phyloP scores from a whole-genome alignment of 2,888 invertebrate genomes.

The Morpho achilles region DNA sequence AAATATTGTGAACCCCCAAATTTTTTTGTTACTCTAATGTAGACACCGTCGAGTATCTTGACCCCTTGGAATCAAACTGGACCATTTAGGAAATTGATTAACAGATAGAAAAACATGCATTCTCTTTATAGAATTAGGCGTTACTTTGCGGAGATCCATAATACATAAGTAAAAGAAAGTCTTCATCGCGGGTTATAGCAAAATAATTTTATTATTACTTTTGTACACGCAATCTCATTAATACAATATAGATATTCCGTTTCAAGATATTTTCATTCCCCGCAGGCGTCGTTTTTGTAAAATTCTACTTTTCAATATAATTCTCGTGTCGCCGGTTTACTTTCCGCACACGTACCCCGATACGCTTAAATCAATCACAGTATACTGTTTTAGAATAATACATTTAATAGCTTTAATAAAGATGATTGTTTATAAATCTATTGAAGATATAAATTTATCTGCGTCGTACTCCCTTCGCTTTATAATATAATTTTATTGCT shows the following conservation, averaged over 20 bases:
- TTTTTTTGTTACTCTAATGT: too few relatives aligned
- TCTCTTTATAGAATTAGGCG: too few relatives aligned
- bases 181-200: too few relatives aligned
- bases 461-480: neutral
- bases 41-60: too few relatives aligned
- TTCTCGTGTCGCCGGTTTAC: constrained; percentile 9
- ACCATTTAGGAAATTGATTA: too few relatives aligned
- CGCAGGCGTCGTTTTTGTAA: constrained; percentile 10
- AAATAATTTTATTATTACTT: too few relatives aligned
- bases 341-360: constrained; percentile 19
- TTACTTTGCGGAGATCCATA: too few relatives aligned
- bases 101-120: too few relatives aligned
- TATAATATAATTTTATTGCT: constrained; percentile 8
- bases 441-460: constrained; percentile 15
- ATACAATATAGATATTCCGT: constrained; percentile 1
- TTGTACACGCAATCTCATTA: too few relatives aligned
- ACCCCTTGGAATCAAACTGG: too few relatives aligned
- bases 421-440: constrained; percentile 18
- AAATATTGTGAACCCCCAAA: too few relatives aligned
- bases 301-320: constrained; percentile 14
- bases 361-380: constrained; percentile 23
- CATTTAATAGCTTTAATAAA: constrained; percentile 18
- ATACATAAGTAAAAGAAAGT: too few relatives aligned
- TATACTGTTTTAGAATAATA: constrained; percentile 19
- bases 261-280: constrained; percentile 2